These are phyloP conservation scores for Ariolimax columbianus DNA, from an alignment of 2,888 invertebrate species.

Conservation along the genomic window DNA sequence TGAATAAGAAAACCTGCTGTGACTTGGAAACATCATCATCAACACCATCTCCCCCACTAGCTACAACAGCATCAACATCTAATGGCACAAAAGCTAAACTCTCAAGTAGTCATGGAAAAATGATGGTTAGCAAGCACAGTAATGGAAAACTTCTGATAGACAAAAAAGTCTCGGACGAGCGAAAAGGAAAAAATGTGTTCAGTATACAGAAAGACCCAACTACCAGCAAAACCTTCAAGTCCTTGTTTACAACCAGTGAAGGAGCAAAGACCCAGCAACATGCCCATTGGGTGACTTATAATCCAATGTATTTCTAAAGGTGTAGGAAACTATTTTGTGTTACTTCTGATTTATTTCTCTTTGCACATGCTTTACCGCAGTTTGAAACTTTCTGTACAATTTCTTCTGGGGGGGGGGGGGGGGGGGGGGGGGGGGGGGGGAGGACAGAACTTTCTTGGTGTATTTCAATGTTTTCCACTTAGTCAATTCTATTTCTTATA, in stretches of 20 bases:
- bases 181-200: conserved; percentile 33
- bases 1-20: conserved; percentile 58
- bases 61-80: not conserved
- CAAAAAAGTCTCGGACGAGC: conserved; percentile 38
- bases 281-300: conserved; percentile 98
- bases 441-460: too few species aligned
- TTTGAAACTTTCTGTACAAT: too few species aligned
- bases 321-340: not conserved
- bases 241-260: conserved; percentile 93
- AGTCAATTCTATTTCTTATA: too few species aligned
- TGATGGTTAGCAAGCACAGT: conserved; percentile 54
- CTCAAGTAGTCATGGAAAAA: conserved; percentile 74
- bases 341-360: too few species aligned
- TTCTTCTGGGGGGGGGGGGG: too few species aligned
- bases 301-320: conserved; percentile 83
- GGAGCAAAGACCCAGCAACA: conserved; percentile 90
- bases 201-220: conserved; percentile 91
- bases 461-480: too few species aligned
- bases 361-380: too few species aligned
- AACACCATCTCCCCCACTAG: not conserved
- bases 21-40: conserved; percentile 36
- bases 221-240: conserved; percentile 94
- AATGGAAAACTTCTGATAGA: conserved; percentile 67
- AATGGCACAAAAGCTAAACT: conserved; percentile 80
- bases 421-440: too few species aligned